Evolutionary conservation across 2,888 invertebrate genomes (phyloP), one percentile per base, ranked within the genome.

Genomic region (Galeopsomyia nigrocyanea): DNA sequence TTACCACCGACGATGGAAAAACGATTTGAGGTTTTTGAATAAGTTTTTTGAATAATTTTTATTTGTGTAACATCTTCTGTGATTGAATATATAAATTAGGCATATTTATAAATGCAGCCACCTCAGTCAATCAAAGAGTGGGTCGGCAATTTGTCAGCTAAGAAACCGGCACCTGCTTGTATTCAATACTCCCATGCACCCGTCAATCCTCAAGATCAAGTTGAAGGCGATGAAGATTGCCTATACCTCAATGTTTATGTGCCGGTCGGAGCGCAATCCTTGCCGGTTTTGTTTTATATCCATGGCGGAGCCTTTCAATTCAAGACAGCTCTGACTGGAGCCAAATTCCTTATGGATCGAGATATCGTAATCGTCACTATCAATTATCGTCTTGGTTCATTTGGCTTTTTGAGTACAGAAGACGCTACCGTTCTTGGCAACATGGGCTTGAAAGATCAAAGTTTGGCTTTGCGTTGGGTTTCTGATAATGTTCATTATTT

Each of bases 381-480:
- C 0, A 92, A 91, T 82, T 94, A 93, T 80, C 87, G 94, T 57
- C 79, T 94, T 13, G 93, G 93, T 46, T 91, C 92, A 2, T n/a
- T 80, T 91, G 93, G 94, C 60, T 94, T 95, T 83, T 86, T 94
- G 0, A 93, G 92, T 80, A 93, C 94, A 0, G 93, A 91, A 46
- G 93, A 94, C 77, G 88, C 89, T 0, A 81, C 88, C 0, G 87
- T 92, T 0, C 91, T 94, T 0, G 92, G 92, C 3, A 94, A 94
- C 83, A 90, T 90, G n/a, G n/a, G n/a, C n/a, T n/a, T n/a, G n/a
- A n/a, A n/a, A n/a, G n/a, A n/a, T n/a, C n/a, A n/a, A n/a, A n/a
- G n/a, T n/a, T n/a, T n/a, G n/a, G n/a, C n/a, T n/a, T n/a, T n/a
- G n/a, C n/a, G n/a, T n/a, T n/a, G n/a, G n/a, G n/a, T n/a, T n/a